Evolutionary conservation across 2,888 invertebrate species (phyloP).

Genomic region (Epinotia brunnichana): DNA sequence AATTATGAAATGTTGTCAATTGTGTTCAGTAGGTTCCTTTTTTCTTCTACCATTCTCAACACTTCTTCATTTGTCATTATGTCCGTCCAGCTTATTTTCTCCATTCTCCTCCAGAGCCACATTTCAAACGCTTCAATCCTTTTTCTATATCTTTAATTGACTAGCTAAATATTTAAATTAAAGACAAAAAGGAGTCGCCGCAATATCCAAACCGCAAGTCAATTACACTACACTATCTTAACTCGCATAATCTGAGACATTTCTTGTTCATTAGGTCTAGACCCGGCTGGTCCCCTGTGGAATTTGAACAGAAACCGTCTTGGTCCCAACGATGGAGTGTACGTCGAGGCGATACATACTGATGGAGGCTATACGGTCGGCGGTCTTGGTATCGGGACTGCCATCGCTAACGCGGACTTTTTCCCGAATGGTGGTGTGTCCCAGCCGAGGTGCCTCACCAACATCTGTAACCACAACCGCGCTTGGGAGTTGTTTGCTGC

Average conservation of each 20-base stretch:
- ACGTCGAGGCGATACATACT: slow-evolving; percentile 54
- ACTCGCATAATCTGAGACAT: not conserved
- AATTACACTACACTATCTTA: slow-evolving; percentile 4
- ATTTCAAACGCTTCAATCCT: too few relatives aligned
- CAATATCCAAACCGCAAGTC: not conserved
- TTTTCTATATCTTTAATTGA: too few relatives aligned
- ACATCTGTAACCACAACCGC: slow-evolving; percentile 61
- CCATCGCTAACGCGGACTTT: slow-evolving; percentile 82
- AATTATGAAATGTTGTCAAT: too few relatives aligned
- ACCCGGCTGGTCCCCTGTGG: slow-evolving; percentile 78
- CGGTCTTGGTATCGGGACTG: slow-evolving; percentile 76
- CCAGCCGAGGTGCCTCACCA: slow-evolving; percentile 62
- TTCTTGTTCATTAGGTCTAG: slow-evolving; percentile 55
- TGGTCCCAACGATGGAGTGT: slow-evolving; percentile 40
- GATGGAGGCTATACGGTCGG: slow-evolving; percentile 63
- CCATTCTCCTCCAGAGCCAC: too few relatives aligned
- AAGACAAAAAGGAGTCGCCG: not conserved
- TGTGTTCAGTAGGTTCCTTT: too few relatives aligned
- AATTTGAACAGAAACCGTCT: slow-evolving; percentile 43
- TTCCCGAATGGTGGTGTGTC: slow-evolving; percentile 81
- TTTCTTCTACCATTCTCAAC: too few relatives aligned
- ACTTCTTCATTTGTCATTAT: too few relatives aligned
- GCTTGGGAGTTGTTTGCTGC: slow-evolving; percentile 63
- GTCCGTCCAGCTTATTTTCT: too few relatives aligned
- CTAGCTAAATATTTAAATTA: not conserved